Conservation (phyloP, 2,797 vertebrate species). For the Paratrypauchen microcephalus region DNA sequence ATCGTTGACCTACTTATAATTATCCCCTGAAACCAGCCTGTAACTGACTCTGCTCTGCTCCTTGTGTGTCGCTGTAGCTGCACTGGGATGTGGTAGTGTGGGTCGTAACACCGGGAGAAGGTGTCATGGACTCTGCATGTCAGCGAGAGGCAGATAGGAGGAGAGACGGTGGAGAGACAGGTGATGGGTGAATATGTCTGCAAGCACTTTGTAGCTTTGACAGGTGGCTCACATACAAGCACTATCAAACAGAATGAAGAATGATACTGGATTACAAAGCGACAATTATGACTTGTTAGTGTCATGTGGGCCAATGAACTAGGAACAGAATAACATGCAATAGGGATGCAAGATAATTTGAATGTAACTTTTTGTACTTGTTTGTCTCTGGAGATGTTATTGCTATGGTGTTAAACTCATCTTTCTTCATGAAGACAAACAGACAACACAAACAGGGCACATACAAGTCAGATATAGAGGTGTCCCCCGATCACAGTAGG, state of each 20-base stretch:
- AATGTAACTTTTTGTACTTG: no score
- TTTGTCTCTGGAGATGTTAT: no score
- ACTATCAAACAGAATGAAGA: conserved; percentile 34
- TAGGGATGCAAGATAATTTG: not conserved
- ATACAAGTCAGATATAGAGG: no score
- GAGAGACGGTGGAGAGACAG: conserved; percentile 27
- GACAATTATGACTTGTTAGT: conserved; percentile 13
- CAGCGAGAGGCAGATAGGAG: not conserved
- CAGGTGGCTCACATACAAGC: conserved; percentile 52
- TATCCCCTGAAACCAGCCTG: conserved; percentile 54
- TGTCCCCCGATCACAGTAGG: no score
- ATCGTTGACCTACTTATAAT: conserved; percentile 72
- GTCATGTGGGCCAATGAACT: not conserved
- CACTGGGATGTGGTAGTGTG: not conserved
- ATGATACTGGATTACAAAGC: conserved; percentile 25
- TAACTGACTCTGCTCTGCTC: not conserved
- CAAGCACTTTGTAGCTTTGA: conserved; percentile 45
- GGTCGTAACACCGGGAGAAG: conserved; percentile 5
- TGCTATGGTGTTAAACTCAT: no score
- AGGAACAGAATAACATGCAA: not conserved
- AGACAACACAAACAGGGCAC: no score
- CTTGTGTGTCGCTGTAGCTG: not conserved
- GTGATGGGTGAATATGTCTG: conserved; percentile 59
- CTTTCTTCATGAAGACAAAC: no score
- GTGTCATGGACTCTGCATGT: not conserved